These are phyloP conservation scores for Procapra przewalskii DNA, from an alignment of 2,113 vertebrate genomes.

Conservation along the genomic window DNA sequence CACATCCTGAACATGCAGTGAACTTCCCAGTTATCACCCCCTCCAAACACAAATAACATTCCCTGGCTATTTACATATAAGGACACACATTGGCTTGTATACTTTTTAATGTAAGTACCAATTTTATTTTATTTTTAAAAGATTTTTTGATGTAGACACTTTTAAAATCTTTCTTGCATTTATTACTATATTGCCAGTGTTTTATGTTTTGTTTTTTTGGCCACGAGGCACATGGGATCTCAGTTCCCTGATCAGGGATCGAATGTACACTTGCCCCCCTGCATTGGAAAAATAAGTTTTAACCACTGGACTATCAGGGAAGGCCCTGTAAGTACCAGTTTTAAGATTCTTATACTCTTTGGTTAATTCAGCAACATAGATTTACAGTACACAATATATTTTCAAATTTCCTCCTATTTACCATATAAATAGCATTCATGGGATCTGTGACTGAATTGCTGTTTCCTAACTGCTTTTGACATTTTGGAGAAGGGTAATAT, in stretches of 20 bases:
- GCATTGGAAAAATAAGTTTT: not conserved
- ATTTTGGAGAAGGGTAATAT: constrained; percentile 54
- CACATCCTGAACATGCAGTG: not conserved
- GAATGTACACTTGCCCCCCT: not conserved
- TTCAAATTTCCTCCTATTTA: not conserved
- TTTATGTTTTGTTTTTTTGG: not conserved
- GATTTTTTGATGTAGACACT: not conserved
- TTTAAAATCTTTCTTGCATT: not conserved
- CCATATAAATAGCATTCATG: not conserved
- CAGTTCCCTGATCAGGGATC: not conserved
- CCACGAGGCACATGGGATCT: not conserved
- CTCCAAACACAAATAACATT: not conserved
- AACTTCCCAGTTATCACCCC: not conserved
- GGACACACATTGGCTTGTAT: not conserved
- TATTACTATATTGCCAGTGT: not conserved
- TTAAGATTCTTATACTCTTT: not conserved
- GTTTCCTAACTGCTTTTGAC: constrained; percentile 30
- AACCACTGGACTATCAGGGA: not conserved
- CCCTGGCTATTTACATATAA: not conserved
- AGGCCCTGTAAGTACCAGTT: not conserved
- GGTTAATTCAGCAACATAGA: not conserved
- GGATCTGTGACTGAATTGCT: not conserved
- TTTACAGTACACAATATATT: not conserved
- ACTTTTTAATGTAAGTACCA: not conserved
- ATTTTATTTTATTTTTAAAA: not conserved